Base-by-base conservation (phyloP, 2,113 vertebrate genomes). In the Lamprologus tigripictilis region DNA sequence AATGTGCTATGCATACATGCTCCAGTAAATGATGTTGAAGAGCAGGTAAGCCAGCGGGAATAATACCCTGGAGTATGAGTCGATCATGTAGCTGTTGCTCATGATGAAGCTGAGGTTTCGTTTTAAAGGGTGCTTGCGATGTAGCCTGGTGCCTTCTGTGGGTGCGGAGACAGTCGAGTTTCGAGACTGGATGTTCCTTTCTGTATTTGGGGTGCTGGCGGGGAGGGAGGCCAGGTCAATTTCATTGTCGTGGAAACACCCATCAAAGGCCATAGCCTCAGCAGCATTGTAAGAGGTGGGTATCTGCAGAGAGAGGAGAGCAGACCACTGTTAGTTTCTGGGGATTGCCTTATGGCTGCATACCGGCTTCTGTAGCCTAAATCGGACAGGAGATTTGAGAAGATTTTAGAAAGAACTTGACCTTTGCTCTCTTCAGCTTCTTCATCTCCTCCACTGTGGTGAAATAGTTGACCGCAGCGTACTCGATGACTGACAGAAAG, bases 21-120 rank as follows among this genome's bases (percentile, higher is more conserved):
- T 96, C 98, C 98, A 98, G 92, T 98, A 99, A 93, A 99, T 97
- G 89, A 99, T 97, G 92, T 98, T 98, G 95, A 99, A 98, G 84
- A 97, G 94, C 92, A 99, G 97, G 93, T 98, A 99, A 33, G 97
- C 95, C 90, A 96, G 47, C 54, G 98, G 98, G 93, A 99, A 99
- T 91, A 98, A 93, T 95, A 98, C 96, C 92, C 97, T 97, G 85
- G 97, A 99, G 89, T 98, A 98, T 0, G 97, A 98, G 94, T 98
- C 98, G 45, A 98, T 98, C 94, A 96, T 97, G 31, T 98, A 97
- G 93, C 97, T 98, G 95, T 98, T 98, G 96, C 97, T 97, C 93
- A 98, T 96, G 89, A 98, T 97, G 87, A 97, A 97, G 90, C 96
- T 95, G 91, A 98, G 87, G 1, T 97, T 97, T 80, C 94, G 95